Base-by-base conservation (phyloP, 1,140 invertebrate genomes). In the Pseudomyrmex cubaensis region DNA sequence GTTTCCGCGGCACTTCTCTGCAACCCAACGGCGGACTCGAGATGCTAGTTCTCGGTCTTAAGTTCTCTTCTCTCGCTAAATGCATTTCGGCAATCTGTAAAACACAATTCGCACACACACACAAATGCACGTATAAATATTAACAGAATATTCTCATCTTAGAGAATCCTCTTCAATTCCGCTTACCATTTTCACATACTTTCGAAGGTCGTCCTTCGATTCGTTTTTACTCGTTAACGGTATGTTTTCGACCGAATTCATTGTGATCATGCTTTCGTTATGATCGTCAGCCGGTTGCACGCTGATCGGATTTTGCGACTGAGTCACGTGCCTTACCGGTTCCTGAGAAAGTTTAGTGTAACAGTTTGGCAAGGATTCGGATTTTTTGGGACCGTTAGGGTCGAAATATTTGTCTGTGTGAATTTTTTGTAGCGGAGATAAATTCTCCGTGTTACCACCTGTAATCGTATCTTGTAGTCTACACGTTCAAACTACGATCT, bases 121-220 rank as follows among this genome's bases (percentile, higher is more conserved):
- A 61, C 62, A 63, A 22, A 15, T 62, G 22, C 22, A 9, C 15
- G 4, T 54, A 10, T 57, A 8, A 2, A 17, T 52, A n/a, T 5
- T 22, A 46, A 20, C 22, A 0, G 56, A 48, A 62, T 0, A 76
- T 61, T 46, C 59, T 61, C 22, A 10, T 1, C 5, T 17, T 17
- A 15, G 5, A 72, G 1, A 7, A 5, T 7, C 5, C 35, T 35
- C 35, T 54, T 13, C 22, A 62, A 50, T 59, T 50, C 12, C 48
- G 77, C 59, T 48, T 80, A 94, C 94, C 93, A 94, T 93, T 92
- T 92, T 91, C 46, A 94, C 92, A 66, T 94, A 94, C 89, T 91
- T 92, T 74, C 89, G 84, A 22, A 94, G 83, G 85, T 94, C 93
- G 64, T 91, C 92, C 46, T 90, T 92, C 8, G 91, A 87, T 66